phyloP scores from a whole-genome alignment of 2,113 vertebrate species.

The Actenoides lindsayi region DNA sequence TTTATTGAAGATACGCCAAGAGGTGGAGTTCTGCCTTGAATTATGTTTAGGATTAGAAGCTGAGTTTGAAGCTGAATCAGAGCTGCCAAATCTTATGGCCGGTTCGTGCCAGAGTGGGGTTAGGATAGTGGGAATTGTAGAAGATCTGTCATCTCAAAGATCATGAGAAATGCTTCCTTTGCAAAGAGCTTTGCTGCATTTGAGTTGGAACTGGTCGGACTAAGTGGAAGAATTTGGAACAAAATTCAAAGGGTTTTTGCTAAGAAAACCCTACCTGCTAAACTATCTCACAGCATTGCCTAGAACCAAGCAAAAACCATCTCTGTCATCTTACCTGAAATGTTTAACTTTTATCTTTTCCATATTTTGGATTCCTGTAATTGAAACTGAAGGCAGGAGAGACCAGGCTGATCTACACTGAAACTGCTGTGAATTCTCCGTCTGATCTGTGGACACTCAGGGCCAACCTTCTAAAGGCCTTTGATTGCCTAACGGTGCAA shows the following conservation, averaged over 20 bases:
- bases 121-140: neutral
- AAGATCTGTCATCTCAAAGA: neutral
- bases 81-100: slow-evolving; percentile 47
- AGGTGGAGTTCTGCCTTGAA: slow-evolving; percentile 47
- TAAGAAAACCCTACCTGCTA: neutral
- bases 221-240: neutral
- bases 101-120: neutral
- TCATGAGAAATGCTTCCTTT: neutral
- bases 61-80: neutral
- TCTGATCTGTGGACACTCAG: neutral
- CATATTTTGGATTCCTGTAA: neutral
- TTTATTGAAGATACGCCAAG: slow-evolving; percentile 61
- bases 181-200: neutral
- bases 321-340: neutral
- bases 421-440: neutral
- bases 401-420: neutral
- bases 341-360: neutral
- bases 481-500: neutral
- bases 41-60: slow-evolving; percentile 18
- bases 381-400: neutral
- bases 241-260: neutral
- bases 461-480: neutral
- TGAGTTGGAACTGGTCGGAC: fast-evolving
- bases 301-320: neutral
- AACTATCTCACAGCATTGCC: neutral